These are phyloP conservation scores for Heliconius erato DNA, from an alignment of 2,888 invertebrate genomes.

Conservation along the genomic window DNA sequence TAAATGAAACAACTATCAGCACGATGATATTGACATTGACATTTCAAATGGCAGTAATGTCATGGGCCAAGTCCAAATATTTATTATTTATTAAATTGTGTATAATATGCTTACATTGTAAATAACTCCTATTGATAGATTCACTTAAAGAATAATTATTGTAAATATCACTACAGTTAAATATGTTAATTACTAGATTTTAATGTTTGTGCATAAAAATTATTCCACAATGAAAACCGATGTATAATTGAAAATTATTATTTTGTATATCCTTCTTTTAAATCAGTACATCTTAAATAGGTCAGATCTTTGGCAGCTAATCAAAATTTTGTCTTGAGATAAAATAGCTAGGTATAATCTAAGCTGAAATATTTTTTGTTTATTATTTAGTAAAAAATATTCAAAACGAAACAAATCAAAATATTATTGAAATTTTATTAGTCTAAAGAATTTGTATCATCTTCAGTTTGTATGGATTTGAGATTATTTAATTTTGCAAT, in stretches of 20 bases:
- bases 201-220: background rate
- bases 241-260: background rate
- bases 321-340: conserved; percentile 60
- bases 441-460: too few species aligned
- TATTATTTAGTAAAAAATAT: background rate
- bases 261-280: conserved; percentile 46
- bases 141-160: background rate
- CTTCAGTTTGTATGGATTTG: too few species aligned
- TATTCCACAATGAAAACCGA: background rate
- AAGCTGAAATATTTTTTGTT: conserved; percentile 36
- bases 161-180: background rate
- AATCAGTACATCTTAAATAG: conserved; percentile 62
- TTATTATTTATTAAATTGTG: background rate
- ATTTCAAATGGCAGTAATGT: background rate
- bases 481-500: too few species aligned
- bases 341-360: conserved; percentile 41
- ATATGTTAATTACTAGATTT: background rate
- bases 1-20: too few species aligned
- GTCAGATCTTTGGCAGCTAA: conserved; percentile 70
- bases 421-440: background rate
- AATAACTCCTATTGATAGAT: background rate
- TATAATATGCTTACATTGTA: background rate
- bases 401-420: background rate
- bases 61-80: background rate
- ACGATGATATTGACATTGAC: background rate